A percentile compares a stretch with the other conserved stretches of the same genome.
phyloP scores from a whole-genome alignment of 2,113 vertebrate genomes.

The Oreocharis arfaki region DNA sequence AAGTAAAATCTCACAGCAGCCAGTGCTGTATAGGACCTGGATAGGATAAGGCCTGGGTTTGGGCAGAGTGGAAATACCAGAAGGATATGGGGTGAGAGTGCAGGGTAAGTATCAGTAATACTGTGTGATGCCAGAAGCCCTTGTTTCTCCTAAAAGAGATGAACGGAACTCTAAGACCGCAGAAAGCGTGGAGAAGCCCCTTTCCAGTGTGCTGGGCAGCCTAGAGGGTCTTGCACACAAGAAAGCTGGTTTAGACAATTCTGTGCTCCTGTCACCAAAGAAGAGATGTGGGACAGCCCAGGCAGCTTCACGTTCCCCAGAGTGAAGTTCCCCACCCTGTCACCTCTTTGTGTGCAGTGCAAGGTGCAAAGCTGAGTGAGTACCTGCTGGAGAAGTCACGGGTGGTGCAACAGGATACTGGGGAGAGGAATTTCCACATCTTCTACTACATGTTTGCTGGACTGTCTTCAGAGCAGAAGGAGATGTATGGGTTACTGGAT shows the following conservation, averaged over 20 bases:
- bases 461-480: constrained; percentile 67
- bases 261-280: not conserved
- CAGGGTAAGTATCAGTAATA: not conserved
- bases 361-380: constrained; percentile 77
- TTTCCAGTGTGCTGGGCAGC: not conserved
- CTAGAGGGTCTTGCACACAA: not conserved
- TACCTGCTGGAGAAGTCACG: constrained; percentile 80
- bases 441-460: constrained; percentile 82
- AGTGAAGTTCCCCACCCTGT: not conserved
- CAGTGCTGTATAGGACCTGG: not conserved
- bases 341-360: constrained; percentile 54
- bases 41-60: not conserved
- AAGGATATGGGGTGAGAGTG: not conserved
- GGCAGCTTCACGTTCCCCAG: not conserved
- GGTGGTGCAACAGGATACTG: constrained; percentile 73
- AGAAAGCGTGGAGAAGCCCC: not conserved
- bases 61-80: not conserved
- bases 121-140: not conserved
- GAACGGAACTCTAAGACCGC: not conserved
- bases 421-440: constrained; percentile 79
- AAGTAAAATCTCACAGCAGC: not conserved
- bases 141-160: not conserved
- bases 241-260: not conserved
- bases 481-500: constrained; percentile 74
- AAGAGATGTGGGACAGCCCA: not conserved